These are phyloP conservation scores for Aptenodytes patagonicus DNA, from an alignment of 2,113 vertebrate species.

Conservation along the genomic window DNA sequence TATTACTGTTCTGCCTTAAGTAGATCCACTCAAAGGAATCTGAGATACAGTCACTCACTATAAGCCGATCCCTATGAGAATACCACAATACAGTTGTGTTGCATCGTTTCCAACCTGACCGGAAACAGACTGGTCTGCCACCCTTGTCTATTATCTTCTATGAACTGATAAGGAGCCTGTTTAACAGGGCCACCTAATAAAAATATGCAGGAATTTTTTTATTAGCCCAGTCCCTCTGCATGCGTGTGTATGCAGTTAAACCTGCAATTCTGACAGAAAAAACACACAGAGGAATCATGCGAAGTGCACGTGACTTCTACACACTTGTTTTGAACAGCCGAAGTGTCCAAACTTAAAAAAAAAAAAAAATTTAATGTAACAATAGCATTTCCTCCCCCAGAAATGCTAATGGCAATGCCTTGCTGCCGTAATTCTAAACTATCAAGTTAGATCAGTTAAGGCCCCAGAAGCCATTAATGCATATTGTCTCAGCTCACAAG, in stretches of 20 bases:
- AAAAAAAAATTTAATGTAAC: neutral
- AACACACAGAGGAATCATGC: rapidly evolving
- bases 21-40: neutral
- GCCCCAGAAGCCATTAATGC: neutral
- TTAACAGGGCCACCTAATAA: neutral
- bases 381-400: rapidly evolving
- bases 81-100: neutral
- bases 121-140: neutral
- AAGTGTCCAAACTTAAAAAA: neutral
- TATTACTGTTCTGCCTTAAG: neutral
- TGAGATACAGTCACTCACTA: neutral
- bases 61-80: neutral
- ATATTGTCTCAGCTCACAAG: neutral
- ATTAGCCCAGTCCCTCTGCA: neutral
- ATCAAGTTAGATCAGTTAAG: neutral
- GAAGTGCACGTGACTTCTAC: neutral
- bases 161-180: neutral
- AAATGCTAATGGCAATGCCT: neutral
- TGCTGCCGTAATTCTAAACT: rapidly evolving
- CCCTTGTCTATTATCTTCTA: neutral
- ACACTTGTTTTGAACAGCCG: rapidly evolving
- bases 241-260: neutral
- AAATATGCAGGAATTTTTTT: rapidly evolving
- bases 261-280: neutral
- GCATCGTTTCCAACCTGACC: neutral